Evolutionary conservation across 2,113 vertebrate species (phyloP).

Genomic region (Hippocampus barbouri): DNA sequence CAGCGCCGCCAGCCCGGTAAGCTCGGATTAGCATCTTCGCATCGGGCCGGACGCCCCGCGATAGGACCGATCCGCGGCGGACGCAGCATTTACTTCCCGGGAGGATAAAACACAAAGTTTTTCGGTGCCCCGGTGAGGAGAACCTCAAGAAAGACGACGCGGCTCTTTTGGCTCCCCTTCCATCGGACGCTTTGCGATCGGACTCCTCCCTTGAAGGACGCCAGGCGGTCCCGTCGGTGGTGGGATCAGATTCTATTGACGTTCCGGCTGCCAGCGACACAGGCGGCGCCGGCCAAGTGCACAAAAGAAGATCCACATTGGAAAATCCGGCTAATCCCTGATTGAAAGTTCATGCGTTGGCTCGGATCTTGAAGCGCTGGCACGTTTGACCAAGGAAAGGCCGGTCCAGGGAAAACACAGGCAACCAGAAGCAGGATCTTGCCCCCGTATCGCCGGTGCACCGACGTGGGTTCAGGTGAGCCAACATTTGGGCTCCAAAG

Average conservation of each 20-base stretch:
- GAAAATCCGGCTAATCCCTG: constrained; percentile 85
- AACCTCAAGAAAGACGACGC: constrained; percentile 64
- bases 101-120: constrained; percentile 25
- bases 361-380: constrained; percentile 81
- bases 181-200: constrained; percentile 74
- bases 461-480: constrained; percentile 46
- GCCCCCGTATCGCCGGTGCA: constrained; percentile 66
- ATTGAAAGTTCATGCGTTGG: constrained; percentile 85
- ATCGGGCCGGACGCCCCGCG: constrained; percentile 70
- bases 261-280: constrained; percentile 78
- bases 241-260: constrained; percentile 83
- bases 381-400: constrained; percentile 79
- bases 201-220: constrained; percentile 81
- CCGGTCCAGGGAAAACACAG: constrained; percentile 63
- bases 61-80: constrained; percentile 65
- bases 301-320: constrained; percentile 85
- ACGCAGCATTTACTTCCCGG: constrained; percentile 17
- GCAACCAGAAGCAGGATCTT: constrained; percentile 67
- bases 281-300: constrained; percentile 80
- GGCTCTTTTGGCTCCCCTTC: constrained; percentile 63
- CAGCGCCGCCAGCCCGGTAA: constrained; percentile 72
- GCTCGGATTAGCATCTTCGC: constrained; percentile 79
- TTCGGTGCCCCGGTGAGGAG: constrained; percentile 70
- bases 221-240: constrained; percentile 78
- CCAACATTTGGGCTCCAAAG: constrained; percentile 53